Evolutionary conservation across 2,797 vertebrate genomes (phyloP), one percentile per base, ranked within the genome.

Genomic region (Antrozous pallidus): DNA sequence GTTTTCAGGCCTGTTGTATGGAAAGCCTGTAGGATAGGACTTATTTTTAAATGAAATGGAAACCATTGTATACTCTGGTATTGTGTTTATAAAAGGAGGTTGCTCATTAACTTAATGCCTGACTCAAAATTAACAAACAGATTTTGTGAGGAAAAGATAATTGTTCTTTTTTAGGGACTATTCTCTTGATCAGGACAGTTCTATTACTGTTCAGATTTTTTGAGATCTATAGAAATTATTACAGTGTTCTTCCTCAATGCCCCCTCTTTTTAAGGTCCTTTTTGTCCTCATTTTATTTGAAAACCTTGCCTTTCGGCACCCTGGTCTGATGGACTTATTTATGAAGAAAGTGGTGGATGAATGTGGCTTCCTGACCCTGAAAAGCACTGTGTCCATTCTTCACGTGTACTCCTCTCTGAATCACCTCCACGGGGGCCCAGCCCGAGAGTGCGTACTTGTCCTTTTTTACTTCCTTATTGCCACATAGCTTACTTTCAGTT

Each of bases 321-420:
- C 65, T 2, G 79, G 96, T 40, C 91, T 99, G 93, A 97, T 99
- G 98, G 98, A 98, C 81, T 90, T 56, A 9, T 98, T 98, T 93
- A 97, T 98, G 5, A 97, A 98, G 95, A 99, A 97, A 94, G 87
- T 99, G 75, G 97, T 97, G 4, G 90, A 97, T 78, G 95, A 98
- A 6, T 97, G 99, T 1, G 96, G 98, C 4, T 90, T 92, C 36
- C 96, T 99, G 80, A 98, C 96, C 0, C 88, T 98, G 45, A 98
- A 97, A 95, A 98, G 98, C 93, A 90, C 99, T 58, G 63, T 98
- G 31, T 87, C 63, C 90, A 24, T 99, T 93, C 97, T 99, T 75
- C 98, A 97, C 56, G 96, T 97, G 36, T 99, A 98, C 97, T 98
- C 99, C 3, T 97, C 96, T 47, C 97, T 99, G 6, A 99, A 99